phyloP scores from a whole-genome alignment of 2,888 invertebrate genomes.

The Nebria salina region DNA sequence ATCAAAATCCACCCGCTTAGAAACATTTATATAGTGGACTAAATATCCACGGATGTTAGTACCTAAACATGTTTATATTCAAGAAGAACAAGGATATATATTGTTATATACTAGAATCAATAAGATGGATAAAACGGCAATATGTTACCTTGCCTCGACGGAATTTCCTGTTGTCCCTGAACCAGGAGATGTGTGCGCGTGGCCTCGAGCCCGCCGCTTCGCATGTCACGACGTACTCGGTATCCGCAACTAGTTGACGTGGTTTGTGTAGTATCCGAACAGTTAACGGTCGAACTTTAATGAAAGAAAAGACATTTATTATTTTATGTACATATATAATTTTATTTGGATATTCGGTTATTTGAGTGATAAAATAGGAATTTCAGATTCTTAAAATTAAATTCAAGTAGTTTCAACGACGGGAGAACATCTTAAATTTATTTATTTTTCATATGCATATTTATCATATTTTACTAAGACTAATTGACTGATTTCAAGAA shows the following conservation, averaged over 20 bases:
- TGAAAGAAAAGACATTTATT: conserved; percentile 40
- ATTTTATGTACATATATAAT: background rate
- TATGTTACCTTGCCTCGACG: conserved; percentile 76
- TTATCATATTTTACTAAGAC: too few species aligned
- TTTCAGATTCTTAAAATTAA: too few species aligned
- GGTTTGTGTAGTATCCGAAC: conserved; percentile 83
- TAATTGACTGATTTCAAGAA: too few species aligned
- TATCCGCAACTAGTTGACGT: conserved; percentile 78
- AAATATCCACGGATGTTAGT: background rate
- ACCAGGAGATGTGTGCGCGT: conserved; percentile 85
- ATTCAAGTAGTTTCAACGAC: too few species aligned
- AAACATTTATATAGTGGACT: background rate
- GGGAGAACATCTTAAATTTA: too few species aligned
- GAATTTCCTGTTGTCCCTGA: conserved; percentile 81
- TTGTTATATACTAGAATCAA: too few species aligned
- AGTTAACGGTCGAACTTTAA: conserved; percentile 81
- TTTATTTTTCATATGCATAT: too few species aligned
- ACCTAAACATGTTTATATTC: too few species aligned
- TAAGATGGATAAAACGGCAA: background rate
- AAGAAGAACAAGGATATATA: too few species aligned
- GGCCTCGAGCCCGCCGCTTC: conserved; percentile 87
- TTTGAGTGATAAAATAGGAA: too few species aligned
- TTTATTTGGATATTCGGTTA: too few species aligned
- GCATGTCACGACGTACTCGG: conserved; percentile 82
- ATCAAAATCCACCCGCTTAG: background rate